These are phyloP conservation scores for Apeltes quadracus DNA, from an alignment of 2,113 vertebrate genomes.

Conservation along the genomic window DNA sequence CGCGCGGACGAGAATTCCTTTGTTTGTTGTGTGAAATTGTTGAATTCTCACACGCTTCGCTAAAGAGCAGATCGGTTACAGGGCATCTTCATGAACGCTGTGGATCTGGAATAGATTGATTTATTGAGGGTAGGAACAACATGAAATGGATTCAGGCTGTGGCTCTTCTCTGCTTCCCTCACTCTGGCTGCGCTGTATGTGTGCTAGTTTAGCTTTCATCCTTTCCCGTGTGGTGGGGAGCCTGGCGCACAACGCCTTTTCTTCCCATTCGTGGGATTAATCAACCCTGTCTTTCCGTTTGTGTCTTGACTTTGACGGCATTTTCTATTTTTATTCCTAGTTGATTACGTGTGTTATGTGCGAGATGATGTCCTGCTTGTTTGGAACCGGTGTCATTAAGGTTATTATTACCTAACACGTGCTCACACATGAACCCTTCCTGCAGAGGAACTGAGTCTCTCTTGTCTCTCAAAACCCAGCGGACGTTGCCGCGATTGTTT, in stretches of 20 bases:
- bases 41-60: constrained; percentile 46
- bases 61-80: constrained; percentile 19
- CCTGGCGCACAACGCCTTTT: neutral
- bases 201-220: constrained; percentile 17
- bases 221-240: neutral
- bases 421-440: constrained; percentile 29
- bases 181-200: neutral
- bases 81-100: constrained; percentile 11
- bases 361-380: constrained; percentile 22
- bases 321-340: too few relatives aligned
- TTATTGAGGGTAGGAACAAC: neutral
- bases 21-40: constrained; percentile 50
- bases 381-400: constrained; percentile 19
- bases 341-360: too few relatives aligned
- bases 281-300: neutral
- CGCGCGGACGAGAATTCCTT: constrained; percentile 35
- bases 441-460: constrained; percentile 29
- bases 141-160: neutral
- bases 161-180: constrained; percentile 1
- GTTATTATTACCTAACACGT: constrained; percentile 8
- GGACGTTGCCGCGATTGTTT: constrained; percentile 55
- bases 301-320: neutral
- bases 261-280: neutral
- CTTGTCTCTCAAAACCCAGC: constrained; percentile 44
- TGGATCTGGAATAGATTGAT: constrained; percentile 17